Percentiles rank a stretch among this genome's conserved stretches.
phyloP scores from a whole-genome alignment of 2,113 vertebrate genomes.

The Callithrix jacchus region DNA sequence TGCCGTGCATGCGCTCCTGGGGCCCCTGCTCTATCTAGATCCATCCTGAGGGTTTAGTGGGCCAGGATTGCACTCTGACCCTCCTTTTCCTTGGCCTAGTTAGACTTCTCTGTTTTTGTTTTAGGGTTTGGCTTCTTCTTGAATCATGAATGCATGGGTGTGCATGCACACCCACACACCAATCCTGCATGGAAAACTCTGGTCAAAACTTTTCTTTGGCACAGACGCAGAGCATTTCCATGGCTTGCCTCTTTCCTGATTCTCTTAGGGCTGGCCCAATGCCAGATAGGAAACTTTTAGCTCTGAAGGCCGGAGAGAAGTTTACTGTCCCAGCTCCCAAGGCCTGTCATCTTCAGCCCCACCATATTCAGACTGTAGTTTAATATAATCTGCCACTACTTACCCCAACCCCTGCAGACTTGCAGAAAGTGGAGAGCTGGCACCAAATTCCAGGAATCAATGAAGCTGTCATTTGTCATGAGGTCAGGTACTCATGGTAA shows the following conservation, averaged over 20 bases:
- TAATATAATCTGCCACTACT: not conserved
- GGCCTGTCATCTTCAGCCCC: slow-evolving; percentile 28
- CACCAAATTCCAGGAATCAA: too few relatives aligned
- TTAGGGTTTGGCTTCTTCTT: slow-evolving; percentile 17
- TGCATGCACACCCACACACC: not conserved
- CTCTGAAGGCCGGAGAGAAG: not conserved
- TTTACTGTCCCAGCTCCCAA: slow-evolving; percentile 28
- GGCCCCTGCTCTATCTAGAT: not conserved
- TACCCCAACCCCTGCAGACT: not conserved
- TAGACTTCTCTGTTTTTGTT: not conserved
- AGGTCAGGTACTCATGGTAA: too few relatives aligned
- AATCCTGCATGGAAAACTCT: slow-evolving; percentile 42
- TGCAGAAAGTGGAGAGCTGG: not conserved
- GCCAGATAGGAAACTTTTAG: slow-evolving; percentile 1
- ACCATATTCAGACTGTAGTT: slow-evolving; percentile 12
- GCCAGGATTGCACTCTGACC: not conserved
- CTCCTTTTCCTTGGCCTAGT: not conserved
- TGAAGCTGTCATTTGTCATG: too few relatives aligned
- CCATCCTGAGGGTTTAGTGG: not conserved
- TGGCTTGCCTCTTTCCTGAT: slow-evolving; percentile 16
- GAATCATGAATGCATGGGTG: not conserved
- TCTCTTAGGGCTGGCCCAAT: not conserved
- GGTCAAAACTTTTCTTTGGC: slow-evolving; percentile 45
- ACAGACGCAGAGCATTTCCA: slow-evolving; percentile 18
- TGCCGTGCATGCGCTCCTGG: not conserved